These are phyloP conservation scores for Aricia agestis DNA, from an alignment of 1,140 invertebrate genomes.

Conservation along the genomic window DNA sequence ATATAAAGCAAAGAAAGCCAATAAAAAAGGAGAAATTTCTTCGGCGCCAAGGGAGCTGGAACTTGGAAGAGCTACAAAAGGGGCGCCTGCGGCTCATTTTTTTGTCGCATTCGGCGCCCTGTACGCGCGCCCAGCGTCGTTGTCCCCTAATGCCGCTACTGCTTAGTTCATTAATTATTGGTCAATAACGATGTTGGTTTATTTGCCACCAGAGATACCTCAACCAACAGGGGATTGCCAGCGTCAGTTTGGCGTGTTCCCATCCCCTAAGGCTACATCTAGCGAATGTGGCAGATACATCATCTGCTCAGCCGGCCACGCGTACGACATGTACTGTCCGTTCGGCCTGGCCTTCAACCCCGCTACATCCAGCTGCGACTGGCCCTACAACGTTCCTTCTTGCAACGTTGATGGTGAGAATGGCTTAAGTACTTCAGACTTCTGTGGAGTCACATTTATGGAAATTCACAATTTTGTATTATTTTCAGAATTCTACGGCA, in stretches of 20 bases:
- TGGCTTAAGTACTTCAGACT: too few species aligned
- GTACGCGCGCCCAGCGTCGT: too few species aligned
- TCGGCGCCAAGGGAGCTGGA: too few species aligned
- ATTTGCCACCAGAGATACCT: background rate
- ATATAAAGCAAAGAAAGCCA: too few species aligned
- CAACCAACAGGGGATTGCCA: background rate
- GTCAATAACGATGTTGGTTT: too few species aligned
- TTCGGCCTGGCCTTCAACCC: constrained; percentile 91
- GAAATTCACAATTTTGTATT: background rate
- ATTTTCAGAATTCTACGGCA: constrained; percentile 29
- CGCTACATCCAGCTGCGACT: constrained; percentile 85
- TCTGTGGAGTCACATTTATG: too few species aligned
- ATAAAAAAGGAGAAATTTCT: too few species aligned
- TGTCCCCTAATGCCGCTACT: too few species aligned
- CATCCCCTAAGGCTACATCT: background rate
- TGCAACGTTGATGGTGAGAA: constrained; percentile 83
- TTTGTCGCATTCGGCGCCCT: too few species aligned
- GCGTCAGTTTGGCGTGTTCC: background rate
- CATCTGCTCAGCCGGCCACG: constrained; percentile 81
- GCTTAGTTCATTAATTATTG: too few species aligned
- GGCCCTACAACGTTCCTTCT: constrained; percentile 85
- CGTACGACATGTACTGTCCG: constrained; percentile 80
- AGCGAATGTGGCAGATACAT: constrained; percentile 82
- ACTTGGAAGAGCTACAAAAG: too few species aligned
- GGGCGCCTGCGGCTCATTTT: too few species aligned